Evolutionary conservation across 2,888 invertebrate species (phyloP).

Genomic region (Agrotis clavis): DNA sequence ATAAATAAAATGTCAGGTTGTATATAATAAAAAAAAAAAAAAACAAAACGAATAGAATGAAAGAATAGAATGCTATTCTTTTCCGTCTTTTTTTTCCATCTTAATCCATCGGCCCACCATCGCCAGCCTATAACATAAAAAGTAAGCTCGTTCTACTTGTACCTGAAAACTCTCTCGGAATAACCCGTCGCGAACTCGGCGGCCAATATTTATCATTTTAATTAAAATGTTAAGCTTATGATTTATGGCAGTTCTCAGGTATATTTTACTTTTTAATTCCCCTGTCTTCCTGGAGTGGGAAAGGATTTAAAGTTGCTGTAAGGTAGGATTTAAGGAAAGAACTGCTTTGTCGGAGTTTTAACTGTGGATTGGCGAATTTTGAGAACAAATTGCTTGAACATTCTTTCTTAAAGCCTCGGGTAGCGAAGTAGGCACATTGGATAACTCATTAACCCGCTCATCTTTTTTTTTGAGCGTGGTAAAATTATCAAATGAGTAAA

Average conservation of each 20-base stretch:
- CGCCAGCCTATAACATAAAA: conserved; percentile 26
- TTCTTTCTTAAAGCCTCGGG: not conserved
- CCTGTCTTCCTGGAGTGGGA: conserved; percentile 47
- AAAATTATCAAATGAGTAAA: too few species aligned
- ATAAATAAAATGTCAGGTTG: too few species aligned
- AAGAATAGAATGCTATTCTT: too few species aligned
- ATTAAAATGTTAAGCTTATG: conserved; percentile 73
- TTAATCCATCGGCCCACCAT: not conserved
- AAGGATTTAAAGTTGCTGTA: conserved; percentile 63
- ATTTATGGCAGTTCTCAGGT: conserved; percentile 67
- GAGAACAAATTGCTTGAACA: conserved; percentile 4
- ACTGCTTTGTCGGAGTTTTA: conserved; percentile 12
- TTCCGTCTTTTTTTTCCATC: not conserved
- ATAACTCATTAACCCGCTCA: too few species aligned
- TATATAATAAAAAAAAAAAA: too few species aligned
- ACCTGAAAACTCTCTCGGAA: conserved; percentile 35
- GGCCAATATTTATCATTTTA: conserved; percentile 73
- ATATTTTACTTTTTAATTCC: conserved; percentile 70
- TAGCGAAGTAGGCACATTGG: not conserved
- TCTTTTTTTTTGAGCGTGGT: too few species aligned
- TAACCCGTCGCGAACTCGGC: conserved; percentile 49
- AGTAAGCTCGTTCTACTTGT: not conserved
- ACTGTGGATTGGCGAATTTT: conserved; percentile 8
- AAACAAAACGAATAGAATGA: too few species aligned
- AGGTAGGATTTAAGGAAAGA: conserved; percentile 30